Evolutionary conservation across 2,888 invertebrate genomes (phyloP).

Genomic region (Polia nebulosa): DNA sequence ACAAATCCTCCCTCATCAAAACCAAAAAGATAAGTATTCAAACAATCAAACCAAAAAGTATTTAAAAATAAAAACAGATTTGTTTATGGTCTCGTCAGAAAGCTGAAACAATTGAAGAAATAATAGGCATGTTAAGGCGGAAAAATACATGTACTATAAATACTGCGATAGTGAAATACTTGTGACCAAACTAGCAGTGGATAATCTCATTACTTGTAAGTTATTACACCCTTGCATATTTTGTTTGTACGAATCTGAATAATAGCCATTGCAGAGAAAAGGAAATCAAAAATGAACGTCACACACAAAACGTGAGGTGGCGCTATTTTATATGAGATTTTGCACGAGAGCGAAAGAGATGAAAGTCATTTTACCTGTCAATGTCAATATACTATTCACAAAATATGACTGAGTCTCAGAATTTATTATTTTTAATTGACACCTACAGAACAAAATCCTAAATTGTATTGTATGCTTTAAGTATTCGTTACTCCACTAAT

Average conservation of each 20-base stretch:
- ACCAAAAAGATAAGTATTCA: conserved; percentile 44
- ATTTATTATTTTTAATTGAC: conserved; percentile 66
- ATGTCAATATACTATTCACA: conserved; percentile 69
- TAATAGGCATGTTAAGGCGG: conserved; percentile 70
- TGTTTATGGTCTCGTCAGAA: conserved; percentile 69
- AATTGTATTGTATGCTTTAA: conserved; percentile 41
- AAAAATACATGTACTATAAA: conserved; percentile 65
- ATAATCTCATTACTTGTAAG: conserved; percentile 69
- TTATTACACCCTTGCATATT: conserved; percentile 45
- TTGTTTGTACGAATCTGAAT: conserved; percentile 52
- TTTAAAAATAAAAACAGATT: conserved; percentile 38
- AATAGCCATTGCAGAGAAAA: conserved; percentile 67
- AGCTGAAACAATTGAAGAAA: conserved; percentile 76
- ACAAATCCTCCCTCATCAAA: conserved; percentile 5
- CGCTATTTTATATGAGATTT: conserved; percentile 66
- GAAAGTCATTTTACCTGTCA: conserved; percentile 68
- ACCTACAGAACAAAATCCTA: conserved; percentile 56
- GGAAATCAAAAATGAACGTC: conserved; percentile 68
- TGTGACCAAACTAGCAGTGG: conserved; percentile 64
- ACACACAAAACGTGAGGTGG: conserved; percentile 64
- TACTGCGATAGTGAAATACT: conserved; percentile 66
- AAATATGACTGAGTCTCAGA: conserved; percentile 66
- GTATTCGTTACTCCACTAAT: conserved; percentile 27
- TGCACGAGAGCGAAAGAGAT: conserved; percentile 69
- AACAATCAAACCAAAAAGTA: conserved; percentile 35